Evolutionary conservation across 2,888 invertebrate species (phyloP).

Genomic region (Chirona hameri): DNA sequence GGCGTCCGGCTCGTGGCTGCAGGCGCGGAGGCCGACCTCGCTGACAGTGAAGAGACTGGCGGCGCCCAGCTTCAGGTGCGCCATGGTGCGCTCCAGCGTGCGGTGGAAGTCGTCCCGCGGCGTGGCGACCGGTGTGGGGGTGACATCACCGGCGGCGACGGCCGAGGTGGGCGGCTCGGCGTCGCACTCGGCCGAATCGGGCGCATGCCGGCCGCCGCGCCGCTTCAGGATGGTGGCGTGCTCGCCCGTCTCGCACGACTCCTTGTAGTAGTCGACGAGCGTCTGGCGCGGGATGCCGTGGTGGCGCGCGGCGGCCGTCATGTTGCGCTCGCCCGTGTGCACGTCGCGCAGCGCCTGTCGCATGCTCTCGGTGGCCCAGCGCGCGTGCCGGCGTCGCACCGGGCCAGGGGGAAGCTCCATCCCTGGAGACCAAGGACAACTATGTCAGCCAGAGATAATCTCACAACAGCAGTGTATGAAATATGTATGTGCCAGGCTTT

Average conservation of each 20-base stretch:
- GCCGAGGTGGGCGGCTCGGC: background rate
- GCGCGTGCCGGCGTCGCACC: conserved; percentile 9
- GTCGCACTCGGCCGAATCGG: background rate
- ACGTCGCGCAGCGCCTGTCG: conserved; percentile 27
- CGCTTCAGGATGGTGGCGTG: conserved; percentile 28
- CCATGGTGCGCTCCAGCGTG: conserved; percentile 26
- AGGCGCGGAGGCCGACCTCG: conserved; percentile 23
- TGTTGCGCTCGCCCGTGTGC: conserved; percentile 24
- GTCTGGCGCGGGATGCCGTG: conserved; percentile 27
- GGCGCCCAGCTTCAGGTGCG: conserved; percentile 14
- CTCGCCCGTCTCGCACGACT: conserved; percentile 27
- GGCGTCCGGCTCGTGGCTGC: background rate
- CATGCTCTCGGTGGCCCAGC: conserved; percentile 27
- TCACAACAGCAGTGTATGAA: too few relatives aligned
- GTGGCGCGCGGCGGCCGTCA: conserved; percentile 8
- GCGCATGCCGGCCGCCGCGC: conserved; percentile 2
- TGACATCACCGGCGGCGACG: background rate
- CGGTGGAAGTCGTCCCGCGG: background rate
- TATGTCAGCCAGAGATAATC: too few relatives aligned
- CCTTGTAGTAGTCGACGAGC: conserved; percentile 28
- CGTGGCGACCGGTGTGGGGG: background rate
- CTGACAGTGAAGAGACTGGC: conserved; percentile 23
- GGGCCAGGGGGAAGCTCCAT: background rate
- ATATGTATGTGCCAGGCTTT: too few relatives aligned
- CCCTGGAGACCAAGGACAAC: too few relatives aligned